Base-by-base conservation (phyloP, 2,797 vertebrate species). In the Dendrocincla tyrannina region DNA sequence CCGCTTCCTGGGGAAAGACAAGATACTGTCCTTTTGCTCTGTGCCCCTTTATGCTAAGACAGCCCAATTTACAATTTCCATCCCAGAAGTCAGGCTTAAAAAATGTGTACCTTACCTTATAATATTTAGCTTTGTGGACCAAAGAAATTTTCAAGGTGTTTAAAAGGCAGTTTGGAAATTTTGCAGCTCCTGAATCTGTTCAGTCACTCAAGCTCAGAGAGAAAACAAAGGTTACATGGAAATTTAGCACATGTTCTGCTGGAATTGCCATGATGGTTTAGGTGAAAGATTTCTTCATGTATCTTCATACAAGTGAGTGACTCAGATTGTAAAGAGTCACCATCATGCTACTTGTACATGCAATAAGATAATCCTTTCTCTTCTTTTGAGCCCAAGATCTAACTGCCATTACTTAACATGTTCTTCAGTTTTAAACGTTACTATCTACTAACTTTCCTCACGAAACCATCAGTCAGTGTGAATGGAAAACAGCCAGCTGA, bases 381-480 rank as follows among this genome's bases (percentile, higher is more conserved):
- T 28, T 66, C 63, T 44, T 83, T 69, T 32, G 37, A 91, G 63
- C 55, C 73, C 92, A 93, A 95, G 64, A 84, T 86, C 74, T 88
- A 87, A 18, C 50, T 35, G 49, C 78, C 39, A 39, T 94, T 84
- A 60, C 44, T 95, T 77, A 89, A 89, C 27, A 41, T 47, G 79
- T 87, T 95, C 88, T 91, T 91, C 84, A 60, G 30, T 82, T 97
- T 91, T 42, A 91, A 92, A 95, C 93, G 89, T 95, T 95, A 85
- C 59, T 67, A 87, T 91, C 91, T 81, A 86, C 89, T 88, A 85
- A 94, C 77, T 35, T 42, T 88, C 77, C 91, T 94, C 47, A 59
- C 22, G 46, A 96, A 95, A 82, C 91, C 89, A 74, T 62, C 93
- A 77, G 84, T 63, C 6, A 30, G 60, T 77, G 86, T 91, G 87